Evolutionary conservation across 2,888 invertebrate genomes (phyloP), one percentile per base, ranked within the genome.

Genomic region (Mechanitis mazaeus): DNA sequence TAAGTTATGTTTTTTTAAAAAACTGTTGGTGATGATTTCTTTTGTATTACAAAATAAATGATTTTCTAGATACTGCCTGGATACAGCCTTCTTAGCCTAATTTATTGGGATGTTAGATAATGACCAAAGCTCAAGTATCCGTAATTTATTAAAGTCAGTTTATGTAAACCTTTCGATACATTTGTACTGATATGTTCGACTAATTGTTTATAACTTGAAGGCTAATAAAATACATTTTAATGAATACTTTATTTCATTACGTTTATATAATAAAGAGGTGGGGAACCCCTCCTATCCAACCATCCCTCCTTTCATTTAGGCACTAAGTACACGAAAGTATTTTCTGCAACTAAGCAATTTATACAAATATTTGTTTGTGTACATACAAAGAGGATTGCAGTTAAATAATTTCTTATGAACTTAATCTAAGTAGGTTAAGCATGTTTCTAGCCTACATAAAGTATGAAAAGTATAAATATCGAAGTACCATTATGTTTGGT

Each of bases 171-270:
- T 76, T 79, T 83, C 74, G 72, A 78, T 76, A 81, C 75, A 76
- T 83, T 81, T 79, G 71, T 80, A 84, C 76, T 76, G 76, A 75
- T 82, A 68, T 82, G 77, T 84, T 82, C 73, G 78, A 78, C 76
- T 84, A 82, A 84, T 77, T 75, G 75, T 85, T 86, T 86, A 87
- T 81, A 87, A 88, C 86, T 84, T 83, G 86, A 83, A 86, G 80
- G 81, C 83, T 84, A 87, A 85, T 87, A 85, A 87, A 87, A 79
- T 66, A 75, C 65, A 67, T 59, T 67, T 65, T 66, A 66, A 59
- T 64, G 55, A 66, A 46, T 33, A 61, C 31, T 9, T 50, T 67
- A 70, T 71, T 64, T 69, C 68, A 54, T 63, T 50, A 62, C 47
- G 28, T 20, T 33, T 45, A 12, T 45, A 20, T 28, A 31, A 3